Evolutionary conservation across 2,888 invertebrate genomes (phyloP), one percentile per base, ranked within the genome.

Genomic region (Eilema caniola): DNA sequence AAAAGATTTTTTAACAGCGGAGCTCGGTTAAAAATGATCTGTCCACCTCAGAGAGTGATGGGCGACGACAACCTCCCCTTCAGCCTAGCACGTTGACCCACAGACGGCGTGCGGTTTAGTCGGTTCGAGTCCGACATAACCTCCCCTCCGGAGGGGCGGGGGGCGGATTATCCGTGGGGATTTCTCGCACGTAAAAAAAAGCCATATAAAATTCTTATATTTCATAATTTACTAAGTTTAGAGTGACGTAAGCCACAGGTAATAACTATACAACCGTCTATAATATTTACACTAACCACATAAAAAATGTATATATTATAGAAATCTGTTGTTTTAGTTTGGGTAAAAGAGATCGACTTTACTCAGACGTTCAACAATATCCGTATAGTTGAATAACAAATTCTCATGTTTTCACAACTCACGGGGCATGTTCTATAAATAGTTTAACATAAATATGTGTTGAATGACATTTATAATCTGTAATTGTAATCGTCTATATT

Each of bases 401-500:
- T 66, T 20, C 37, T 66, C 24, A 62, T 20, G 25, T 66, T 66
- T 59, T 59, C 11, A 66, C 25, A 37, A 59, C 7, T 16, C 31
- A 47, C 67, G 14, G 16, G 7, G 24, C 56, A 16, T 33, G 28
- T 61, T 28, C 53, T 56, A 65, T 56, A 53, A 61, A 56, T 56
- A 62, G 16, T 16, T 31, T 16, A 31, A 31, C 14, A 65, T 65
- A 28, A 3, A 67, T 41, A 37, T 63, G 56, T 63, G 57, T 59
- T 25, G n/a, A 65, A 65, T 31, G 25, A 65, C 16, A 66, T 66
- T 60, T 53, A 16, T 31, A 74, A 72, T 77, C 67, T 74, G 62
- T 72, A 68, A 67, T 77, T 57, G 59, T 67, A 73, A 74, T 73
- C 71, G 72, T 63, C 1, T 3, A 23, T 68, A 69, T 70, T 83